A percentile compares a stretch with the other conserved stretches of the same genome.
phyloP scores from a whole-genome alignment of 2,888 invertebrate species.

The Tinea trinotella region DNA sequence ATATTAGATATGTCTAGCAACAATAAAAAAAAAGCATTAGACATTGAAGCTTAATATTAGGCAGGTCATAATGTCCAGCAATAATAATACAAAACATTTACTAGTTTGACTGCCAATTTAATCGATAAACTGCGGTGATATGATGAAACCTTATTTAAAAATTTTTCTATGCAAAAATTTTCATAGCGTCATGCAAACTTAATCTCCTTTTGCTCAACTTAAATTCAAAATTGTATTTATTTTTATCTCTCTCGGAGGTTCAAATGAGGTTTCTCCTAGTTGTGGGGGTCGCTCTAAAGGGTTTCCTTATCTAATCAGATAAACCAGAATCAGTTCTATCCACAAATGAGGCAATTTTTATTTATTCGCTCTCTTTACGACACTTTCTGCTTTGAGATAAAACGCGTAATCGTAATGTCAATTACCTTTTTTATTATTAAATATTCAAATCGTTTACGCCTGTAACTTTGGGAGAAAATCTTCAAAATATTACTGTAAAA shows the following conservation, averaged over 20 bases:
- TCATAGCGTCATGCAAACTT: neutral
- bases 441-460: neutral
- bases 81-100: neutral
- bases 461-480: neutral
- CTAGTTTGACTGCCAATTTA: too few species aligned
- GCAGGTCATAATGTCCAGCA: too few species aligned
- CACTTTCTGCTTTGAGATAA: neutral
- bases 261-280: slow-evolving; percentile 23
- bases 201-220: slow-evolving; percentile 11
- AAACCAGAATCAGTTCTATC: slow-evolving; percentile 31
- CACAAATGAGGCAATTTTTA: slow-evolving; percentile 29
- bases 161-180: neutral
- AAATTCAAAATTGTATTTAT: slow-evolving; percentile 27
- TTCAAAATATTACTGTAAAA: neutral
- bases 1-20: too few species aligned
- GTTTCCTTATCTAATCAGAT: slow-evolving; percentile 36
- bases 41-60: too few species aligned
- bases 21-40: too few species aligned
- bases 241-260: slow-evolving; percentile 25
- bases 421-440: neutral
- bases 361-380: slow-evolving; percentile 5
- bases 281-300: slow-evolving; percentile 24
- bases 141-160: neutral
- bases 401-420: neutral
- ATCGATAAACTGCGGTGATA: neutral